Evolutionary conservation across 2,888 invertebrate genomes (phyloP).

Genomic region (Timema podura): DNA sequence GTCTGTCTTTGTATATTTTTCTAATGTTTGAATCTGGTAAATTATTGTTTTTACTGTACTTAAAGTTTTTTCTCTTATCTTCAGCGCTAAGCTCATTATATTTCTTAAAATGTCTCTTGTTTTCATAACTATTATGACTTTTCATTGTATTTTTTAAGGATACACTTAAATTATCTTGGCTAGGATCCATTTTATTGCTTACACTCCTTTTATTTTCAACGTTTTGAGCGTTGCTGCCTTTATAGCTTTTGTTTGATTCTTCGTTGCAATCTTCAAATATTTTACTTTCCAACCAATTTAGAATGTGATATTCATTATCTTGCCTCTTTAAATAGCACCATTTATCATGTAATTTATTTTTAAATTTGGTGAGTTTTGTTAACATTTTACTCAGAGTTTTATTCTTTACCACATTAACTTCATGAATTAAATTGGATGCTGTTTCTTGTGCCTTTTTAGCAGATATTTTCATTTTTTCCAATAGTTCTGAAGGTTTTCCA

Average conservation of each 20-base stretch:
- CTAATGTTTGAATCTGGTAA: neutral
- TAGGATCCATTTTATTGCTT: too few relatives aligned
- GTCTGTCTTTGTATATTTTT: too few relatives aligned
- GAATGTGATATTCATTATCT: neutral
- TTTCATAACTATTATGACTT: neutral
- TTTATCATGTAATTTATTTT: conserved; percentile 6
- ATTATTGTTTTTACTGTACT: neutral
- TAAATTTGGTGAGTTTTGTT: neutral
- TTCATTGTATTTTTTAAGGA: neutral
- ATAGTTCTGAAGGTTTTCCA: neutral
- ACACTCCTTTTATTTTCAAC: neutral
- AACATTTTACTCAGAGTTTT: conserved; percentile 1
- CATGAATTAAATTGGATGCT: neutral
- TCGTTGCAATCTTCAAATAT: neutral
- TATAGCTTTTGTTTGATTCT: neutral
- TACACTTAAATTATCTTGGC: neutral
- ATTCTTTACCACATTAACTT: neutral
- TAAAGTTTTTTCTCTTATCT: neutral
- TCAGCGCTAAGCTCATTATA: neutral
- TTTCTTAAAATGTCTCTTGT: neutral
- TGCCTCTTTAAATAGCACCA: conserved; percentile 3
- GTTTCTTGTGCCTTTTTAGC: conserved; percentile 9
- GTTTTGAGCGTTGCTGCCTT: neutral
- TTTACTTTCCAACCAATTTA: conserved; percentile 7
- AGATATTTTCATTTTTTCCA: conserved; percentile 14